Evolutionary conservation across 2,797 vertebrate genomes (phyloP), one percentile per base, ranked within the genome.

Genomic region (Premnoplex brunnescens): DNA sequence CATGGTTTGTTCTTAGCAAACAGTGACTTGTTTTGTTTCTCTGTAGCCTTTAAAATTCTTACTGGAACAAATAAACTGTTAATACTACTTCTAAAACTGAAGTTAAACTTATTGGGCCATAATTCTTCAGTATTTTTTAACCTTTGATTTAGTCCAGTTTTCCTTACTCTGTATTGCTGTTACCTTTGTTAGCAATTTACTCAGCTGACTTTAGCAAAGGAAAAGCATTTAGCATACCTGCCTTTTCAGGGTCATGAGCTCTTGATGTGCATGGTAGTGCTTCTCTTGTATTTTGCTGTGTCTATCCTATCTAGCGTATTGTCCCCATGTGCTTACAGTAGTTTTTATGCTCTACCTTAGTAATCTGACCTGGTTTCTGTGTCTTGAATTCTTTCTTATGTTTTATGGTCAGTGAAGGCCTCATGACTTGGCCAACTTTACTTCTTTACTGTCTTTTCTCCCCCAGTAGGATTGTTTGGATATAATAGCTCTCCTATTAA

Each of bases 1-100:
- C 24, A 2, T 5, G 9, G 20, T 85, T 84, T 91, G 64, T 88
- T 93, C 60, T 89, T 85, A 73, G 71, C 80, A 67, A 95, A 91
- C 22, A n/a, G 18, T 52, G 60, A 56, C 72, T 81, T 79, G 48
- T 91, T 89, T 91, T 91, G 24, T 88, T 95, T 83, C 78, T 46
- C 72, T 36, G 17, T 81, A 56, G 87, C 30, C 52, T 92, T 91
- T 64, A 81, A 94, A 91, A 86, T 62, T n/a, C 66, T 86, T 94
- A 78, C 69, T 83, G 89, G 79, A 85, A 80, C 79, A 84, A 95
- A 68, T 85, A 62, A 74, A 59, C 75, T 94, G 69, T 85, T 91
- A 94, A 77, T 93, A 88, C 44, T 52, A 30, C 60, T 88, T 66
- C 84, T 88, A 88, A 85, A 96, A 85, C 27, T 72, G 49, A 85